Evolutionary conservation across 2,797 vertebrate genomes (phyloP), one percentile per base, ranked within the genome.

Genomic region (Xiphorhynchus erythropygius): DNA sequence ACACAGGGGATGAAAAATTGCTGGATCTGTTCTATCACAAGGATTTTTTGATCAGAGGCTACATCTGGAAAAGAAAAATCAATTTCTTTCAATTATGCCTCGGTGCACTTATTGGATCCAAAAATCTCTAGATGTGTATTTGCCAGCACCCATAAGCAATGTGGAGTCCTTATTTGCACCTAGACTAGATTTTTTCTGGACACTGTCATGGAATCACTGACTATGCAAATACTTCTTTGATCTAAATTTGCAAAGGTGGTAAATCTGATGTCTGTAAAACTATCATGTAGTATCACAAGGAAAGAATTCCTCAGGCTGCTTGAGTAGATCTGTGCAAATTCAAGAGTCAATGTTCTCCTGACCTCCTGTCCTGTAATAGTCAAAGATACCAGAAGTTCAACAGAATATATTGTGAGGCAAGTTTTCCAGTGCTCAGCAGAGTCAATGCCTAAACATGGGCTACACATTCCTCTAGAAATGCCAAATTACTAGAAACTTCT

Each of bases 11-110:
- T 90, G 84, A 83, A 93, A 96, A 92, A 96, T 76, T 84, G 56
- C 91, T 89, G 82, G 90, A 71, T 90, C 75, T 85, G 70, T 89
- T 90, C 71, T 79, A 59, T 49, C 94, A 62, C n/a, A 13, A 42
- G 62, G 47, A 68, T 63, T 92, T 89, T 97, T 96, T 97, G 95
- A 97, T 96, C 91, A 55, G 53, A 84, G 60, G 44, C 59, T 84
- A 75, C 69, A 57, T 32, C 56, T 7, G 4, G 59, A 71, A 60
- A 70, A 83, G 59, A 75, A 49, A 28, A 73, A 84, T 94, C 82
- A 32, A 94, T 96, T 97, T 92, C 65, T 91, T 94, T 85, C 30
- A 64, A 82, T 90, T 87, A 90, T 80, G 75, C 83, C 70, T 93
- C 28, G 1, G 46, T 85, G 60, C 65, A 77, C 49, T 91, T 93